These are phyloP conservation scores for Centropristis striata DNA, from an alignment of 2,113 vertebrate genomes.

Conservation along the genomic window DNA sequence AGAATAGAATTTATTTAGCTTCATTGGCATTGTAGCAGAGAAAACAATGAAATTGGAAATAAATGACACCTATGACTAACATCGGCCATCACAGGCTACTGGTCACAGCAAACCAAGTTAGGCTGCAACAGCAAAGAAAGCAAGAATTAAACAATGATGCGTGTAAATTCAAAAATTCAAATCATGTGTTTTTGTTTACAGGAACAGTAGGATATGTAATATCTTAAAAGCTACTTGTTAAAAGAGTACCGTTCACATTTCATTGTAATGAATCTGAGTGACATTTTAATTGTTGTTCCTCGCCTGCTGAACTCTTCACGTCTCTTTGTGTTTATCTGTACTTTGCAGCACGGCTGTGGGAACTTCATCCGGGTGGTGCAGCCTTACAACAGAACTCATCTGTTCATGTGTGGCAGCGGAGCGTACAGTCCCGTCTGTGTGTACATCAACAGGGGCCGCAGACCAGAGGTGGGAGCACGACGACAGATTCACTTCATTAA, in stretches of 20 bases:
- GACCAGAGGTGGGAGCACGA: slow-evolving; percentile 89
- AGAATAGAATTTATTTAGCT: too few relatives aligned
- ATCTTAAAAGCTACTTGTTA: too few relatives aligned
- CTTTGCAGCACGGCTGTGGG: slow-evolving; percentile 93
- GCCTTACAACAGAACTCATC: slow-evolving; percentile 94
- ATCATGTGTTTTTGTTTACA: too few relatives aligned
- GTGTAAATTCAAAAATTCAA: too few relatives aligned
- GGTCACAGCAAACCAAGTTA: not conserved
- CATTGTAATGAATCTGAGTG: not conserved
- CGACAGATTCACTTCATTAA: slow-evolving; percentile 14
- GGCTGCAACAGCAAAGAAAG: not conserved
- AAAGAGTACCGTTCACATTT: not conserved
- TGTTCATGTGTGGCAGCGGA: slow-evolving; percentile 96
- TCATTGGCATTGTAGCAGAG: too few relatives aligned
- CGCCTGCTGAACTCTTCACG: slow-evolving; percentile 4
- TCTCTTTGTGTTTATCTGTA: slow-evolving; percentile 27
- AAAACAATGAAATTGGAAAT: too few relatives aligned
- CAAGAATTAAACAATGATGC: too few relatives aligned
- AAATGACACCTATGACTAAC: not conserved
- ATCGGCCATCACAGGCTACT: not conserved
- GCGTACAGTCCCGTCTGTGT: slow-evolving; percentile 96
- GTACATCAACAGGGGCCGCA: slow-evolving; percentile 94
- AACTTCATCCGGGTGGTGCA: slow-evolving; percentile 97
- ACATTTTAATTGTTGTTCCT: not conserved
- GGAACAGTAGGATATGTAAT: too few relatives aligned